Evolutionary conservation across 2,888 invertebrate genomes (phyloP).

Genomic region (Patella depressa): DNA sequence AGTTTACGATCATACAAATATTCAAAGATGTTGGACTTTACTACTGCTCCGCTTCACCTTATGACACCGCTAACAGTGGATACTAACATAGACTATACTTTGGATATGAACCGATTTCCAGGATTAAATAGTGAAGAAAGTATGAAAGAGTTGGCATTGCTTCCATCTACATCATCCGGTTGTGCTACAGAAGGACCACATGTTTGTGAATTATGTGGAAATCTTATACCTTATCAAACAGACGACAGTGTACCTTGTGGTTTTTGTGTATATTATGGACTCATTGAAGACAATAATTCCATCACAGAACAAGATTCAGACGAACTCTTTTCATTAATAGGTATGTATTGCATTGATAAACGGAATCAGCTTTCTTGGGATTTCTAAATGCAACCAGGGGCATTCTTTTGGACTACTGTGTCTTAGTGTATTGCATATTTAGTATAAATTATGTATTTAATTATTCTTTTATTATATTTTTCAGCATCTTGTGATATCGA

Average conservation of each 20-base stretch:
- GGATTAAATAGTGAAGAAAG: neutral
- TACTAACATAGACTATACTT: slow-evolving; percentile 6
- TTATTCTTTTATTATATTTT: neutral
- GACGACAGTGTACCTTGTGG: neutral
- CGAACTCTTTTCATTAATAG: slow-evolving; percentile 1
- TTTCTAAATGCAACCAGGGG: no score
- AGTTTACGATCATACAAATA: neutral
- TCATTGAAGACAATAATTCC: neutral
- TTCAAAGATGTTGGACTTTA: slow-evolving; percentile 1
- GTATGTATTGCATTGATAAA: neutral
- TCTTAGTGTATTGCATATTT: no score
- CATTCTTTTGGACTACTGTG: no score
- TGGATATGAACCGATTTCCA: slow-evolving; percentile 1
- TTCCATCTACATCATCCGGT: neutral
- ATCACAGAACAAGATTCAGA: neutral
- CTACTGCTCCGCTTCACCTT: neutral
- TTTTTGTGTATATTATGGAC: neutral
- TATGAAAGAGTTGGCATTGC: neutral
- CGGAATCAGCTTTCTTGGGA: no score
- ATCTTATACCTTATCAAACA: neutral
- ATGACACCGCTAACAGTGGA: neutral
- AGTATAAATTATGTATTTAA: no score
- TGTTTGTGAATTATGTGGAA: slow-evolving; percentile 8
- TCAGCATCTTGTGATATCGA: neutral
- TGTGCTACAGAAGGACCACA: neutral